Evolutionary conservation across 1,140 invertebrate species (phyloP).

Genomic region (Eubasilissa regina): DNA sequence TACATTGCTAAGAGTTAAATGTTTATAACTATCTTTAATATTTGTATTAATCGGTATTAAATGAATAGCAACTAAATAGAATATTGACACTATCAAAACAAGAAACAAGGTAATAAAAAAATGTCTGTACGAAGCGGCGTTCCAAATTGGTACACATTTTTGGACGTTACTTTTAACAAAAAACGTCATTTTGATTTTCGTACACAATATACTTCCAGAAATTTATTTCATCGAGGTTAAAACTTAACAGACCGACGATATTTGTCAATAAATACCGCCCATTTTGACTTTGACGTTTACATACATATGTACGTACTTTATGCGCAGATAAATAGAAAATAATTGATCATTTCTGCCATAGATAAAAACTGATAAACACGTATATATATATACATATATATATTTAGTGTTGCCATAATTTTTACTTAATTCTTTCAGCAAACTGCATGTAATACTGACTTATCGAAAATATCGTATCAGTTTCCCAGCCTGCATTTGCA

Average conservation of each 20-base stretch:
- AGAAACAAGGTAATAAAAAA: constrained; percentile 73
- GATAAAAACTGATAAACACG: not conserved
- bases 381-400: too few species aligned
- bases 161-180: constrained; percentile 21
- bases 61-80: constrained; percentile 66
- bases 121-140: constrained; percentile 66
- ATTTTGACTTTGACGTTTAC: constrained; percentile 11
- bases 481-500: not conserved
- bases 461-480: not conserved
- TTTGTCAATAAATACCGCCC: constrained; percentile 2
- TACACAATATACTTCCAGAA: not conserved
- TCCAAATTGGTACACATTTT: constrained; percentile 41
- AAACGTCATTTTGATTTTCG: constrained; percentile 15
- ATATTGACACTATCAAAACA: constrained; percentile 72
- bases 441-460: not conserved
- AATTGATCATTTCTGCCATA: not conserved
- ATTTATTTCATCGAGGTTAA: not conserved
- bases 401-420: not conserved
- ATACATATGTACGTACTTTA: too few species aligned
- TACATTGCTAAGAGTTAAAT: constrained; percentile 61
- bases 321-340: too few species aligned
- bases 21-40: constrained; percentile 54
- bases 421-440: not conserved
- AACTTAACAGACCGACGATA: not conserved
- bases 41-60: constrained; percentile 53